Conservation (phyloP, 2,797 vertebrate species). For the Glyptemys insculpta region DNA sequence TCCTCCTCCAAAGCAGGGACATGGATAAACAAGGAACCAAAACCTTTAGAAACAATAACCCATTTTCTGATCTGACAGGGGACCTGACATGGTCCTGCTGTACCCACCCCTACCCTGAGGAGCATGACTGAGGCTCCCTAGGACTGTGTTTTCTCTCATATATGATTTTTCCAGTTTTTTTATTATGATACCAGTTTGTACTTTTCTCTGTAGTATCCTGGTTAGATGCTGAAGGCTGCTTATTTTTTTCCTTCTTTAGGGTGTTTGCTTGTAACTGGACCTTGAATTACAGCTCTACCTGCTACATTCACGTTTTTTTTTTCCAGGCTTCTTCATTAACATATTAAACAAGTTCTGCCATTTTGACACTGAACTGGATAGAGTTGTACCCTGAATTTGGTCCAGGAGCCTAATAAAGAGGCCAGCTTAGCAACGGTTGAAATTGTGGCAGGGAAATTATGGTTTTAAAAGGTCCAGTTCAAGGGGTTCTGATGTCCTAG, state of each 20-base stretch:
- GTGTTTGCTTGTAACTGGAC: not conserved
- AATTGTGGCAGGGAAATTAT: not conserved
- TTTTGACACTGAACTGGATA: not conserved
- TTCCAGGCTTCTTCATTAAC: not conserved
- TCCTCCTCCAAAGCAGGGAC: not conserved
- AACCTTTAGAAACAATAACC: not conserved
- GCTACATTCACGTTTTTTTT: not conserved
- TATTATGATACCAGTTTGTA: not conserved
- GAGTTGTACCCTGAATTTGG: not conserved
- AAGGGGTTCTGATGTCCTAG: not conserved
- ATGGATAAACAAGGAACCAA: not conserved
- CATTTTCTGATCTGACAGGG: not conserved
- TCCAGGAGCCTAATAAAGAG: not conserved
- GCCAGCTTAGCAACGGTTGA: not conserved
- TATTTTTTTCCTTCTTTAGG: not conserved
- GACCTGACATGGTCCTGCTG: not conserved
- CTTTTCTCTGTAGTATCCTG: not conserved
- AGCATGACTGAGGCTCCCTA: not conserved
- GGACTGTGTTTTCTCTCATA: not conserved
- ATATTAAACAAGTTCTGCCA: constrained; percentile 7
- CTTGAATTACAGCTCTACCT: not conserved
- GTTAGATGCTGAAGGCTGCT: not conserved
- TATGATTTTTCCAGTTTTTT: not conserved
- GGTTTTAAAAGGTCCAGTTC: not conserved
- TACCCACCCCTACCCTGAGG: not conserved